Conservation (phyloP, 2,797 vertebrate species). For the Cossypha dichroa region DNA sequence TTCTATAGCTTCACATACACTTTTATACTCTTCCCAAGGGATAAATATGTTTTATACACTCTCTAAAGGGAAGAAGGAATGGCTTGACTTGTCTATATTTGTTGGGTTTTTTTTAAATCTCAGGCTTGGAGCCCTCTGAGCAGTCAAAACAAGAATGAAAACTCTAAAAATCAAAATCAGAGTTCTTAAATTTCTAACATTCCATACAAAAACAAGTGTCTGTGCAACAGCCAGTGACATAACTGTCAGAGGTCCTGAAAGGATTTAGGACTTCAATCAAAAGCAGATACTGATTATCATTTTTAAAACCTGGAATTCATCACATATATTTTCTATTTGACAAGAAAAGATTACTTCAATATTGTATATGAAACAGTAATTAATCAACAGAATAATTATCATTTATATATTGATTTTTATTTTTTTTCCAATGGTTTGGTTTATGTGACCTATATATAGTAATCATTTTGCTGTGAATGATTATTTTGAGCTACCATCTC, state of each 20-base stretch:
- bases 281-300: not conserved
- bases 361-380: not conserved
- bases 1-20: not conserved
- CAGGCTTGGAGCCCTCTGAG: not conserved
- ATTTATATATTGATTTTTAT: not conserved
- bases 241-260: not conserved
- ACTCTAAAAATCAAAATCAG: not conserved
- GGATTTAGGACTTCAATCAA: not conserved
- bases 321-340: not conserved
- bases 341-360: not conserved
- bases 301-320: not conserved
- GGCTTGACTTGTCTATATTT: not conserved
- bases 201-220: not conserved
- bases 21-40: not conserved
- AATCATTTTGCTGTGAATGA: not conserved
- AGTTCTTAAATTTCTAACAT: not conserved
- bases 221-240: not conserved
- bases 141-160: not conserved
- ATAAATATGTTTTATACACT: not conserved
- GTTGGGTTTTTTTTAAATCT: not conserved
- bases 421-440: rapidly evolving
- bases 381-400: not conserved
- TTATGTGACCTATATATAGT: not conserved
- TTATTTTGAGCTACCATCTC: not conserved
- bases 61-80: not conserved